Percentiles rank a stretch among this genome's conserved stretches.
phyloP scores from a whole-genome alignment of 2,888 invertebrate species.

The Synanthedon vespiformis region DNA sequence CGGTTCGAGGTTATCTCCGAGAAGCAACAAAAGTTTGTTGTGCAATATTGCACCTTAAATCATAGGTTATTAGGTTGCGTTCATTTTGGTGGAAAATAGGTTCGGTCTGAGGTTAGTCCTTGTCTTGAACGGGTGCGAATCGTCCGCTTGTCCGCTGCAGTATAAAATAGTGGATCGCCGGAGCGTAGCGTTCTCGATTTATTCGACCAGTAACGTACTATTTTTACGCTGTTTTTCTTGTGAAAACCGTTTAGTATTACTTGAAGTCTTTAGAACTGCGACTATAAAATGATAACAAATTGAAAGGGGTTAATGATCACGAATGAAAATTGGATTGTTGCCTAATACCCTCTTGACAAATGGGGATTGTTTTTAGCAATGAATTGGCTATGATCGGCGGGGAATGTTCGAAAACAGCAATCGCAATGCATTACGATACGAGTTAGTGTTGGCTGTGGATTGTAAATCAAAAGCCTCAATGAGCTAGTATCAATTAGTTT shows the following conservation, averaged over 20 bases:
- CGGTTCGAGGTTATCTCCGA: too few relatives aligned
- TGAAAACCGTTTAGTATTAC: conserved; percentile 38
- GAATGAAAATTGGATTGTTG: conserved; percentile 33
- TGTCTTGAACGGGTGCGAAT: conserved; percentile 11
- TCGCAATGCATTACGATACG: neutral
- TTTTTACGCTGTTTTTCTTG: conserved; percentile 18
- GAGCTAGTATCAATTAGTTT: too few relatives aligned
- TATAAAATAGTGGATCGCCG: conserved; percentile 23
- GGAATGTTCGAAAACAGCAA: neutral
- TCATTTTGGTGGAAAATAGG: too few relatives aligned
- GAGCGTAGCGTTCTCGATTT: conserved; percentile 13
- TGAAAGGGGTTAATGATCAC: conserved; percentile 37
- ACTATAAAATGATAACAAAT: conserved; percentile 17
- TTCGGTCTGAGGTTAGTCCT: too few relatives aligned
- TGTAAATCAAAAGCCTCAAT: neutral
- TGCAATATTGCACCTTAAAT: too few relatives aligned
- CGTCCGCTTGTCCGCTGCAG: conserved; percentile 16
- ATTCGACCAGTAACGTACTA: conserved; percentile 18
- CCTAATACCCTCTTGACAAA: conserved; percentile 31
- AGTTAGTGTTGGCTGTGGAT: neutral
- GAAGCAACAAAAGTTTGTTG: too few relatives aligned
- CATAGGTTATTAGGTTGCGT: too few relatives aligned
- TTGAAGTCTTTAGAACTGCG: conserved; percentile 12
- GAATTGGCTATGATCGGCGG: neutral
- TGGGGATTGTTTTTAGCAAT: neutral